These are phyloP conservation scores for Eira barbara DNA, from an alignment of 2,113 vertebrate genomes.

Conservation along the genomic window DNA sequence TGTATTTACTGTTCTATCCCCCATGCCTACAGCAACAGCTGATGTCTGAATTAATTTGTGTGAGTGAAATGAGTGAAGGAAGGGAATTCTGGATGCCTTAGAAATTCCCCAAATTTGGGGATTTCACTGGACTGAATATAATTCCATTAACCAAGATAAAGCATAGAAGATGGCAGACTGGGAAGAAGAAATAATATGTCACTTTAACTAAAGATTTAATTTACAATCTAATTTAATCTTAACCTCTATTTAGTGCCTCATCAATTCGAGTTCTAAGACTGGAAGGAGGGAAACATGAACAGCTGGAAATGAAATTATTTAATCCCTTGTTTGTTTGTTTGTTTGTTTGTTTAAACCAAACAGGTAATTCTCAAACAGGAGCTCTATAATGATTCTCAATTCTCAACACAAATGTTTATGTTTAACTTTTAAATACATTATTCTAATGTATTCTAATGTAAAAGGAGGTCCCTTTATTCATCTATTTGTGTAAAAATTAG, in stretches of 20 bases:
- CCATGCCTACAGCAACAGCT: neutral
- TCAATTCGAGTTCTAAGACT: neutral
- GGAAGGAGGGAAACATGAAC: neutral
- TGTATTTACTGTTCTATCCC: neutral
- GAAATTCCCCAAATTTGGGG: neutral
- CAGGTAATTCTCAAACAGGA: neutral
- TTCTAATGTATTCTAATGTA: neutral
- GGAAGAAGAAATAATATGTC: neutral
- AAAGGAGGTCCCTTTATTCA: neutral
- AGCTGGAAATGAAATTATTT: neutral
- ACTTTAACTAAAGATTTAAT: neutral
- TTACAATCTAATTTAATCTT: conserved; percentile 1
- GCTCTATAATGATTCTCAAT: neutral
- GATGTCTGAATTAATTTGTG: neutral
- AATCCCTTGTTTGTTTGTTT: neutral
- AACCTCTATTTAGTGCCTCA: neutral
- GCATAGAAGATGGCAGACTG: neutral
- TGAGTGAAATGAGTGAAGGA: neutral
- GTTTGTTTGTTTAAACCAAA: neutral
- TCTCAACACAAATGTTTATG: neutral
- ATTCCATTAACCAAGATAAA: neutral
- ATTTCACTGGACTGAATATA: neutral
- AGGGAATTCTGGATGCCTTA: neutral
- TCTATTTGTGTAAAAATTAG: neutral
- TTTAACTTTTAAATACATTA: conserved; percentile 11